phyloP scores from a whole-genome alignment of 1,140 invertebrate species.

The Drosophila gunungcola region DNA sequence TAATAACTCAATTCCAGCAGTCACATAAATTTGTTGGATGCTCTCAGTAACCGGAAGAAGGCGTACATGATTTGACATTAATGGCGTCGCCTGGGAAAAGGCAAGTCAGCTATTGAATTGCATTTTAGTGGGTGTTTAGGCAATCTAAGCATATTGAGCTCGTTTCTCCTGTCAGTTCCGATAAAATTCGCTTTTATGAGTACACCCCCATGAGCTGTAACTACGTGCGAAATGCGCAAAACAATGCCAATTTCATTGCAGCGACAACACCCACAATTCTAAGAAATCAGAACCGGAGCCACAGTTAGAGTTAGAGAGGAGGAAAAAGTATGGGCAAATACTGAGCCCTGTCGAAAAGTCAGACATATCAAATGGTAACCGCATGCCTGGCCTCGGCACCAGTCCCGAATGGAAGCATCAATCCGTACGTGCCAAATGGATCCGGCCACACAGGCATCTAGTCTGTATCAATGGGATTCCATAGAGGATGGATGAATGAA shows the following conservation, averaged over 20 bases:
- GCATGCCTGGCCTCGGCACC: constrained; percentile 17
- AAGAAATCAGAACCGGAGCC: constrained; percentile 11
- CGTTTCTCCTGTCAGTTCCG: constrained; percentile 27
- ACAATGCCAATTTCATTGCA: constrained; percentile 36
- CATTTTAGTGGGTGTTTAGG: constrained; percentile 55
- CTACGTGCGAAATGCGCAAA: constrained; percentile 59
- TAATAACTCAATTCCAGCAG: not conserved
- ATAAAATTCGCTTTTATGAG: constrained; percentile 66
- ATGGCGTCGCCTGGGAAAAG: not conserved
- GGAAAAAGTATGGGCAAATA: constrained; percentile 30
- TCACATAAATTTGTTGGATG: not conserved
- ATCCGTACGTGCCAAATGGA: constrained; percentile 52
- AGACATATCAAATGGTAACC: constrained; percentile 50
- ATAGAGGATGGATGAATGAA: not conserved
- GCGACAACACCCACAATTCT: constrained; percentile 3
- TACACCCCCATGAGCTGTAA: constrained; percentile 46
- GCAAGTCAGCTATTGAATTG: constrained; percentile 60
- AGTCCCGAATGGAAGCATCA: constrained; percentile 35
- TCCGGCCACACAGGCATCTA: constrained; percentile 7
- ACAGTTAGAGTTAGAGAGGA: not conserved
- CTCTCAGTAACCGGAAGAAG: not conserved
- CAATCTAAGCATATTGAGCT: constrained; percentile 28
- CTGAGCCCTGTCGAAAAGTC: constrained; percentile 35
- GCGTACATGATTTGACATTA: not conserved
- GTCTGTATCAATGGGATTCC: constrained; percentile 8